Base-by-base conservation (phyloP, 2,888 invertebrate genomes). In the Girardia tigrina region DNA sequence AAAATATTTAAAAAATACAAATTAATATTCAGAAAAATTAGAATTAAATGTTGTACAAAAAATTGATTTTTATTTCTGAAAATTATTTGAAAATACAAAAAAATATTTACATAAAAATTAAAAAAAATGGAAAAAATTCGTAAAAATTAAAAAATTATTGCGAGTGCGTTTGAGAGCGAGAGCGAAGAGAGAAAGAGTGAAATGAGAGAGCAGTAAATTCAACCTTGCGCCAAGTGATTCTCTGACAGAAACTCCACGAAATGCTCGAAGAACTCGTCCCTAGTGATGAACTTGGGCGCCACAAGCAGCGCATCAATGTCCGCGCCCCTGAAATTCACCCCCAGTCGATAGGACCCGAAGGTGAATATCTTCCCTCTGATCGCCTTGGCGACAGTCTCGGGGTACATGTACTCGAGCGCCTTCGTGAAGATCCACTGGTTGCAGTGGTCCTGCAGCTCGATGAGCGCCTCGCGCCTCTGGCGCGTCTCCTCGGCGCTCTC, bases 241-340 rank as follows among this genome's bases (percentile, higher is more conserved):
- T 89, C 87, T 82, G 91, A 92, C 23, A 98, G 87, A 79, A 93
- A 85, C 36, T 95, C 92, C 82, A 90, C 91, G 86, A 99, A 98
- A 0, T 92, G 89, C n/a, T 89, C 86, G 85, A 99, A 99, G 85
- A 97, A 98, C 85, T 99, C 98, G 0, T 88, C 85, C 75, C 98
- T 88, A 81, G 91, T 90, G 78, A 98, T 91, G 85, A 98, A 97
- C 56, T 94, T 88, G 14, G 98, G 98, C 28, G 92, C 95, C 26
- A 99, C 95, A 86, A 95, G 95, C 28, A 99, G 85, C 0, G 97
- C 95, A 87, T 98, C 98, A 81, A 99, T 98, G 87, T 98, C 98
- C 78, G 97, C 97, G 36, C 97, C 97, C 82, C 78, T n/a, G 78
- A 69, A 28, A 42, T 95, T 95, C 6, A 97, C 97, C 80, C 98